These are phyloP conservation scores for Gymnarchus niloticus DNA, from an alignment of 2,113 vertebrate genomes.

Conservation along the genomic window DNA sequence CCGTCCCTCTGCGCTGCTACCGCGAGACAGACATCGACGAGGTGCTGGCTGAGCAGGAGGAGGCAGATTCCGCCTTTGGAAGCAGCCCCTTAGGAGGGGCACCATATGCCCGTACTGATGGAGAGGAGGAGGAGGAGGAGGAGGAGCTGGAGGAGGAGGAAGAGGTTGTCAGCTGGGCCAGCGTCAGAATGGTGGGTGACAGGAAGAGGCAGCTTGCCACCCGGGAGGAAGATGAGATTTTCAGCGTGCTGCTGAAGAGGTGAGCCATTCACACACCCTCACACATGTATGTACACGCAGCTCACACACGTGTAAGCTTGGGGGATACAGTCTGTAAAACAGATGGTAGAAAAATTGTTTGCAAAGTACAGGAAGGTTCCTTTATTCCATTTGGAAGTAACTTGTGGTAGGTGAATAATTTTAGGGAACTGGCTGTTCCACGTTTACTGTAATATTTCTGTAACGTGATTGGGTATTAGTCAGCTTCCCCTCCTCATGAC, in stretches of 20 bases:
- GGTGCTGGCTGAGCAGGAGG: conserved; percentile 80
- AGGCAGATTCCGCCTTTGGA: conserved; percentile 77
- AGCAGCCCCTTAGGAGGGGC: conserved; percentile 48
- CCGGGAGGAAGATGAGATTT: conserved; percentile 50
- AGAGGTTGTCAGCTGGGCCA: conserved; percentile 69
- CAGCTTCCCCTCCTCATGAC: not conserved
- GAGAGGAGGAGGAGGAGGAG: conserved; percentile 29
- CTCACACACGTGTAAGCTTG: not conserved
- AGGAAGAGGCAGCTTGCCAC: conserved; percentile 47
- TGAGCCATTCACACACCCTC: conserved; percentile 31
- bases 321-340: not conserved
- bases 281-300: conserved; percentile 2
- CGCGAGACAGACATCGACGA: conserved; percentile 91
- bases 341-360: not conserved
- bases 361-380: not conserved
- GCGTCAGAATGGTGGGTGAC: conserved; percentile 59
- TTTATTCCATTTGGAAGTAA: not conserved
- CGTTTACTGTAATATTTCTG: not conserved
- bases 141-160: conserved; percentile 61
- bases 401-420: no score
- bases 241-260: conserved; percentile 54
- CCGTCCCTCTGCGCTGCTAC: conserved; percentile 85
- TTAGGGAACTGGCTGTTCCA: not conserved
- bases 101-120: conserved; percentile 34
- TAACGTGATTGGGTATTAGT: not conserved